Evolutionary conservation across 2,113 vertebrate species (phyloP).

Genomic region (Plestiodon gilberti): DNA sequence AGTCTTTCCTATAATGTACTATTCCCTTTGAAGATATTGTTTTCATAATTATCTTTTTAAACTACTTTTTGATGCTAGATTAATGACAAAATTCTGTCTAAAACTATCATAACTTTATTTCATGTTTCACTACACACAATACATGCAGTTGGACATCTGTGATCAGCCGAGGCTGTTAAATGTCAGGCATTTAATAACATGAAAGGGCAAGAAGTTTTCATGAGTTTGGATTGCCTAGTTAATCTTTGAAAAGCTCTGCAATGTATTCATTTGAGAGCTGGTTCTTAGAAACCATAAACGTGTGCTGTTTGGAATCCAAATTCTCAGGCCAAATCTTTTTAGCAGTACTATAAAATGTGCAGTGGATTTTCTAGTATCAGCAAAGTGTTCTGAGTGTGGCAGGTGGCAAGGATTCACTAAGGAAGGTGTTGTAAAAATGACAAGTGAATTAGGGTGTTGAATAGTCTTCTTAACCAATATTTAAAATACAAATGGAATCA

Average conservation of each 20-base stretch:
- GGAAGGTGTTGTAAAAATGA: not conserved
- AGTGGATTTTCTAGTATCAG: conserved; percentile 53
- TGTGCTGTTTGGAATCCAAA: conserved; percentile 45
- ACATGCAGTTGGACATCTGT: conserved; percentile 71
- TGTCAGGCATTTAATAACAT: conserved; percentile 81
- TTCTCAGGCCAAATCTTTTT: conserved; percentile 22
- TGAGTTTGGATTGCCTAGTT: conserved; percentile 71
- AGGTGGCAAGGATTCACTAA: conserved; percentile 3
- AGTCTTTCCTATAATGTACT: conserved; percentile 59
- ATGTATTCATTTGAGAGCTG: conserved; percentile 62
- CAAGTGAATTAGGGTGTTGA: not conserved
- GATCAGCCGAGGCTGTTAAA: conserved; percentile 77
- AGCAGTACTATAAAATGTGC: conserved; percentile 31
- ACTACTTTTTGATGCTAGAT: conserved; percentile 66
- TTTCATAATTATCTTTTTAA: conserved; percentile 65
- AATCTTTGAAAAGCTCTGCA: conserved; percentile 67
- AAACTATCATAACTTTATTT: conserved; percentile 71
- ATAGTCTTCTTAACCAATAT: no score
- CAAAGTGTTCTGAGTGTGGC: no score
- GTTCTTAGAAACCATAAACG: conserved; percentile 52
- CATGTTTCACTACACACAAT: conserved; percentile 70
- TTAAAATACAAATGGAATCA: not conserved
- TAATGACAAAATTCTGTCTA: conserved; percentile 68
- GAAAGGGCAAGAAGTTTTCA: conserved; percentile 80
- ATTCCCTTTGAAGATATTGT: conserved; percentile 60